Evolutionary conservation across 1,140 invertebrate species (phyloP).

Genomic region (Nixonia krombeini): DNA sequence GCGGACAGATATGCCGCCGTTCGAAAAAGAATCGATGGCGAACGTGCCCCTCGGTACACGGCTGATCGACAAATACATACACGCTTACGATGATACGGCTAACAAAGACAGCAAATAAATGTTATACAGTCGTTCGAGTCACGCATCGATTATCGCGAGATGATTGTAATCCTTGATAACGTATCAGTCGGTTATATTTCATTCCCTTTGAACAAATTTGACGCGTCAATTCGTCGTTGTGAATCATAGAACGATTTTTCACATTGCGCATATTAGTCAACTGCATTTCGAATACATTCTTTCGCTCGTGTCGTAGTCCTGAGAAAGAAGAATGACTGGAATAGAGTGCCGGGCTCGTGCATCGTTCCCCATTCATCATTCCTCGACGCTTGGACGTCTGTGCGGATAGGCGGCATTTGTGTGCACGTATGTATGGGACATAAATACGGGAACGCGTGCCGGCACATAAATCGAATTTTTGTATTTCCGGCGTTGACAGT

Average conservation of each 20-base stretch:
- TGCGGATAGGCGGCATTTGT: no score
- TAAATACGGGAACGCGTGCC: constrained; percentile 47
- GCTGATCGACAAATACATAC: no score
- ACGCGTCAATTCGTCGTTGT: no score
- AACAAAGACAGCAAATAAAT: no score
- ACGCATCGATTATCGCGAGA: no score
- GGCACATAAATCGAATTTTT: constrained; percentile 68
- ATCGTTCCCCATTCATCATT: constrained; percentile 42
- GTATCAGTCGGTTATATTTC: no score
- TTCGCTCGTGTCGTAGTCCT: constrained; percentile 28
- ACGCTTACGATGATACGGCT: no score
- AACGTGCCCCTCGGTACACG: no score
- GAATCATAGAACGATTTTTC: neutral
- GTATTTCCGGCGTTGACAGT: constrained; percentile 63
- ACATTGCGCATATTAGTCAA: constrained; percentile 33
- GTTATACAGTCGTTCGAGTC: no score
- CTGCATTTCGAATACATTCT: constrained; percentile 37
- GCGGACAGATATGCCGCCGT: constrained; percentile 12
- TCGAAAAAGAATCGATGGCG: no score
- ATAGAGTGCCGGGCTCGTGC: constrained; percentile 26
- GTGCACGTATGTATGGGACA: constrained; percentile 36
- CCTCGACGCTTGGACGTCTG: constrained; percentile 34
- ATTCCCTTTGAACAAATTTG: no score
- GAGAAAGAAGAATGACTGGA: constrained; percentile 31
- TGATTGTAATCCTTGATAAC: no score